Conservation (phyloP, 2,797 vertebrate genomes). For the Gymnoscopelus microlampas region DNA sequence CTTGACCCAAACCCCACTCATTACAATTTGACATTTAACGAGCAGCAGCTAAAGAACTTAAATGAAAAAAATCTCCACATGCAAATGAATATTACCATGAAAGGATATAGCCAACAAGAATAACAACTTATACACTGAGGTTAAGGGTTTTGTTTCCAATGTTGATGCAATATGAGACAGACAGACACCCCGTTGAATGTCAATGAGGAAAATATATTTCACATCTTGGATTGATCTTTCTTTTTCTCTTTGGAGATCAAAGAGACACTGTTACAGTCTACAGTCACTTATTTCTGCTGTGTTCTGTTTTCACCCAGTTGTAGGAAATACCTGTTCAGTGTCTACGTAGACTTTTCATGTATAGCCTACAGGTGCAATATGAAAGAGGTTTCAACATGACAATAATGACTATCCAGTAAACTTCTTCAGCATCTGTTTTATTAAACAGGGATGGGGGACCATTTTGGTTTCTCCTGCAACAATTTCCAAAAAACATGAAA, state of each 20-base stretch:
- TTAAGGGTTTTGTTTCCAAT: constrained; percentile 2
- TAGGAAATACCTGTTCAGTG: neutral
- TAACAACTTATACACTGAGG: constrained; percentile 12
- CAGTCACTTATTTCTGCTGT: no score
- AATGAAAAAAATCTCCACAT: constrained; percentile 3
- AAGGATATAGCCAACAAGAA: constrained; percentile 26
- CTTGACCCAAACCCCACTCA: neutral
- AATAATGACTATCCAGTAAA: no score
- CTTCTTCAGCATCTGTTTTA: no score
- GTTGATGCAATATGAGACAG: constrained; percentile 19
- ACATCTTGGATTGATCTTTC: constrained; percentile 27
- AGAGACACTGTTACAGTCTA: constrained; percentile 5
- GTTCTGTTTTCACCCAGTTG: neutral
- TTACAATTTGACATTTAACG: constrained; percentile 25
- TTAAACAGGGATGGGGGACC: no score
- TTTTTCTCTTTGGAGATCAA: constrained; percentile 41
- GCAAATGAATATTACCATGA: neutral
- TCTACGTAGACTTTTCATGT: constrained; percentile 17
- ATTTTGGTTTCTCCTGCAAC: no score
- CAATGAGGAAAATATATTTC: constrained; percentile 7
- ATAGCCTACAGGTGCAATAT: constrained; percentile 11
- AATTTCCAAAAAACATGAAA: no score
- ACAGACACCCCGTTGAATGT: neutral
- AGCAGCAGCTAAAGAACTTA: constrained; percentile 10
- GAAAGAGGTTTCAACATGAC: no score